A percentile compares a stretch with the other conserved stretches of the same genome.
phyloP scores from a whole-genome alignment of 92 coral and sea anemone genomes.

The Diadumene lineata region DNA sequence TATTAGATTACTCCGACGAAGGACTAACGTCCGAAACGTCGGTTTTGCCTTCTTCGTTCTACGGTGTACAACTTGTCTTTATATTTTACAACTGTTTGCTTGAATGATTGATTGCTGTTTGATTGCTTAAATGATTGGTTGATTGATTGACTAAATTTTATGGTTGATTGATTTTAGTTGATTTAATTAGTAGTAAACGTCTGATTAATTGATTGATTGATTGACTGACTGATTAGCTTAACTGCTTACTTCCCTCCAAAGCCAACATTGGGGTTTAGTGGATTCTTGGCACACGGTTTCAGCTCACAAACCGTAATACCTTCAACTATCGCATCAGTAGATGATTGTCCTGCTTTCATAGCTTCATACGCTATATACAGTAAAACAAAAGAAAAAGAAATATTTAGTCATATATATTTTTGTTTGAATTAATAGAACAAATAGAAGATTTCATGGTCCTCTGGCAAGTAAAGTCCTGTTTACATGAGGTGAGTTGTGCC shows the following conservation, averaged over 20 bases:
- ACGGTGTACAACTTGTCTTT: too few species aligned
- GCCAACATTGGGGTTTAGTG: conserved; percentile 56
- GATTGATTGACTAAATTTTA: neutral
- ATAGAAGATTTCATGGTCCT: too few species aligned
- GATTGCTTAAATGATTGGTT: neutral
- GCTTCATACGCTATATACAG: conserved; percentile 35
- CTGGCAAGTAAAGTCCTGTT: too few species aligned
- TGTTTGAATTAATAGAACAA: neutral
- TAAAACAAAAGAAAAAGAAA: too few species aligned
- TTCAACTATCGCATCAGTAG: conserved; percentile 51
- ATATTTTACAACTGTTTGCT: neutral
- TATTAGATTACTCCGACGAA: too few species aligned
- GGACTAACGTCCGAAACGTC: too few species aligned
- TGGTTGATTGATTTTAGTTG: too few species aligned
- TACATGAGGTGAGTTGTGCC: too few species aligned
- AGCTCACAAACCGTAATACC: conserved; percentile 63
- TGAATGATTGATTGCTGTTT: neutral
- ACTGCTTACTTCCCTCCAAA: conserved; percentile 68
- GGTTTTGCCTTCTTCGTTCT: too few species aligned
- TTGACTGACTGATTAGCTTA: neutral
- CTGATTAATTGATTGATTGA: neutral
- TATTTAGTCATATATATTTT: too few species aligned
- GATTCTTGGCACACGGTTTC: conserved; percentile 50
- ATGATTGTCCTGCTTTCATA: conserved; percentile 37
- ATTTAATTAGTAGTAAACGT: too few species aligned